Base-by-base conservation (phyloP, 2,113 vertebrate genomes). In the Montifringilla adamsi region DNA sequence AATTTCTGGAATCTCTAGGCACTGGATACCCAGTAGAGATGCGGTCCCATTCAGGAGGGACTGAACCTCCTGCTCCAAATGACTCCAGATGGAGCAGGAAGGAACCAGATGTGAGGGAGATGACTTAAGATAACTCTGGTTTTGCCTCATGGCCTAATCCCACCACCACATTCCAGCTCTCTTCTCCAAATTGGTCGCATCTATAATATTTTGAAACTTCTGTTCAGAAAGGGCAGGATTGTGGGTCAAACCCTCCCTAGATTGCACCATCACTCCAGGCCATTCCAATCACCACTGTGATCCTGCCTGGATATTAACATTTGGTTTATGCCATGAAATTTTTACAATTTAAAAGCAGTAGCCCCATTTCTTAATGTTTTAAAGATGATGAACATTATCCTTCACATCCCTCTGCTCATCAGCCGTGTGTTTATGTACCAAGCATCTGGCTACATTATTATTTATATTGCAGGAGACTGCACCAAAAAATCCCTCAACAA, bases 361-460 rank as follows among this genome's bases (percentile, higher is more conserved):
- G 33, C 44, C 44, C 75, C 28, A 24, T 68, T 95, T 91, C 89
- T 59, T 52, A 58, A 79, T 49, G 41, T 81, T 92, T 92, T 94
- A 84, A 91, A 95, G 86, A 94, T 96, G 81, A 97, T 92, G 87
- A 95, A 94, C 81, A 79, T 94, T 84, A 92, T 60, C 91, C 37
- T 92, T 94, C 89, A 56, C 56, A 53, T 92, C 91, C 91, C 56
- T 97, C 89, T 91, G 87, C 96, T 95, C 93, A 96, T 94, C 95
- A 97, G 87, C 93, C 89, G 68, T 95, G 95, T 95, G 94, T 97
- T 97, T 94, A 89, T 78, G 58, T 76, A 94, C 77, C 69, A 92
- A 95, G 91, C 95, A 96, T 96, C 96, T 97, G 95, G 94, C 93
- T 84, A 58, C 58, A 14, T 84, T 82, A 84, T 95, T 94, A 97